phyloP scores from a whole-genome alignment of 2,888 invertebrate genomes.

The Bibio marci region DNA sequence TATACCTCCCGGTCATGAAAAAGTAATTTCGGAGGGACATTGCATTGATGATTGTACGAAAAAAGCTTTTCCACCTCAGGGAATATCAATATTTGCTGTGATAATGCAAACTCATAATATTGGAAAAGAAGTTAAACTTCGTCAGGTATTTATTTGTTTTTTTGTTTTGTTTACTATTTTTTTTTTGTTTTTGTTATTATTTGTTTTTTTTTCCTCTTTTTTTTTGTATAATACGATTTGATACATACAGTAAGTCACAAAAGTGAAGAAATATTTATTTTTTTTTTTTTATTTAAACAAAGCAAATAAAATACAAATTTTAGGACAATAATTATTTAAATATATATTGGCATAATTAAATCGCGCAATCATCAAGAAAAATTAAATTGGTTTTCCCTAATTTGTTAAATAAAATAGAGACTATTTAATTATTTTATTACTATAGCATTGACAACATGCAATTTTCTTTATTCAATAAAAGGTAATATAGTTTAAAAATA shows the following conservation, averaged over 20 bases:
- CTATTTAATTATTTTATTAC: too few species aligned
- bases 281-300: neutral
- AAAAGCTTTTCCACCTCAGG: conserved; percentile 35
- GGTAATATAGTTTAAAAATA: too few species aligned
- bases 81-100: conserved; percentile 41
- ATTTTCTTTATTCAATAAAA: too few species aligned
- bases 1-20: conserved; percentile 42
- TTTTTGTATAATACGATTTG: too few species aligned
- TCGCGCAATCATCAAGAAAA: too few species aligned
- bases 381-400: too few species aligned
- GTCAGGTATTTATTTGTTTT: conserved; percentile 25
- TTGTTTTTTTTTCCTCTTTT: neutral
- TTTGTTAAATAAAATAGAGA: too few species aligned
- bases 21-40: conserved; percentile 41
- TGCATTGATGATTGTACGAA: conserved; percentile 41
- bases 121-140: conserved; percentile 36
- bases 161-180: too few species aligned
- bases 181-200: neutral
- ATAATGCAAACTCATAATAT: conserved; percentile 42
- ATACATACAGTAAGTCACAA: neutral
- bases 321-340: too few species aligned
- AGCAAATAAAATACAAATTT: too few species aligned
- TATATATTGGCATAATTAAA: too few species aligned
- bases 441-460: too few species aligned
- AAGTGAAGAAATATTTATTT: neutral